Base-by-base conservation (phyloP, 1,140 invertebrate species). In the Hydropsyche tenuis region DNA sequence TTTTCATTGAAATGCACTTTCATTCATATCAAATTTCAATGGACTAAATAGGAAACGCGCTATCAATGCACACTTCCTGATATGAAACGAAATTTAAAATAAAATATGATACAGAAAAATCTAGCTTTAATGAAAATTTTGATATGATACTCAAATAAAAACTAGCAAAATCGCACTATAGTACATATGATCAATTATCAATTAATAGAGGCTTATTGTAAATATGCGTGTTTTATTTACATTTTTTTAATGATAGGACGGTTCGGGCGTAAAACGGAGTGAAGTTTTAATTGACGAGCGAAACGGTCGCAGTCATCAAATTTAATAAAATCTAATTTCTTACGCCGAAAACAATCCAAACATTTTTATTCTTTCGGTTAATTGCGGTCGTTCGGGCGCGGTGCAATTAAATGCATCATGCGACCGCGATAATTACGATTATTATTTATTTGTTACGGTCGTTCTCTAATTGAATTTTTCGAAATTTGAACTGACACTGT, bases 391-490 rank as follows among this genome's bases (percentile, higher is more conserved):
- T 65, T 65, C 63, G 9, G 14, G 16, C 16, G 18, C 12, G n/a
- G 43, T 65, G 43, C 63, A 65, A 65, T 65, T 68, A 27, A 68
- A 46, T 68, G 45, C 65, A 68, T 43, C 42, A 45, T 65, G 63
- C 63, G 42, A 42, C 42, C 30, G 42, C 42, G 63, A 65, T 65
- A 65, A 65, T 65, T 65, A 45, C 63, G 30, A 65, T 65, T 45
- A 65, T 65, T 45, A 65, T 65, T 65, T 60, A 60, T 60, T 60
- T 48, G 65, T 22, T 68, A n/a, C 23, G 45, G 42, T 27, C 23
- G 42, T 68, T 48, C 43, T 68, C 43, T 68, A 68, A 68, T 68
- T 68, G 65, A 68, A 68, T 68, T 68, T 68, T 68, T 22, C 37
- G 20, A 43, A 48, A 68, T 68, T 11, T 23, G 20, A 60, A 60